These are phyloP conservation scores for Sorex araneus DNA, from an alignment of 2,113 vertebrate genomes.

Conservation along the genomic window DNA sequence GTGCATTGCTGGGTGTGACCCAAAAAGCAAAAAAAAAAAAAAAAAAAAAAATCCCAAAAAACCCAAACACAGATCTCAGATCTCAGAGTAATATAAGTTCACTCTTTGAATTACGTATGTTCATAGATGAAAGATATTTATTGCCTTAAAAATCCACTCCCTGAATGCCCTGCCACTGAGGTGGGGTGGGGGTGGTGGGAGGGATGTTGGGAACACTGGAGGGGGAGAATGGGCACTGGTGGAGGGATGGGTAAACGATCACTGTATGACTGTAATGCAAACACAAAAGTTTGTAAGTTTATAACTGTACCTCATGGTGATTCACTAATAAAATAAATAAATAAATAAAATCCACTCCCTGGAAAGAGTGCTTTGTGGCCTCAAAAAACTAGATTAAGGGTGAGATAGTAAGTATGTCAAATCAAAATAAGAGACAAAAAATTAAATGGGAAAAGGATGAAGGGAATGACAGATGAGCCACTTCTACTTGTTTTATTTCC, in stretches of 20 bases:
- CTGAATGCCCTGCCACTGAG: too few relatives aligned
- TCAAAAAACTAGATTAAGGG: slow-evolving; percentile 16
- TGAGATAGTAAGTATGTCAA: background rate
- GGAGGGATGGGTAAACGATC: too few relatives aligned
- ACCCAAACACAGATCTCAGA: background rate
- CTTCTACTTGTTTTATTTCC: background rate
- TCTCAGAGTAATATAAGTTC: slow-evolving; percentile 44
- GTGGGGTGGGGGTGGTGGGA: too few relatives aligned
- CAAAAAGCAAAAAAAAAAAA: background rate
- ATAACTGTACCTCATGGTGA: too few relatives aligned
- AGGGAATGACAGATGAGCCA: background rate
- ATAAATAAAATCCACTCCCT: slow-evolving; percentile 35
- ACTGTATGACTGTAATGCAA: too few relatives aligned
- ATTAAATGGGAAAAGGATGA: background rate
- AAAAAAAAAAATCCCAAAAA: background rate
- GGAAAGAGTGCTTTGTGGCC: background rate
- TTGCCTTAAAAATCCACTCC: slow-evolving; percentile 24
- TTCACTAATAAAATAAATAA: too few relatives aligned
- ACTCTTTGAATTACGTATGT: slow-evolving; percentile 56
- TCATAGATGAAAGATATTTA: background rate
- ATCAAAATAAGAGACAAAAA: background rate
- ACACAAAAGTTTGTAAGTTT: too few relatives aligned
- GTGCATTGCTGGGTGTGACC: too few relatives aligned
- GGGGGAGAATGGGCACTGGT: too few relatives aligned
- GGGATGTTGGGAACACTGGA: too few relatives aligned